A percentile compares a stretch with the other conserved stretches of the same genome.
These are phyloP conservation scores for Melitaea cinxia DNA, from an alignment of 1,140 invertebrate species.

Conservation along the genomic window DNA sequence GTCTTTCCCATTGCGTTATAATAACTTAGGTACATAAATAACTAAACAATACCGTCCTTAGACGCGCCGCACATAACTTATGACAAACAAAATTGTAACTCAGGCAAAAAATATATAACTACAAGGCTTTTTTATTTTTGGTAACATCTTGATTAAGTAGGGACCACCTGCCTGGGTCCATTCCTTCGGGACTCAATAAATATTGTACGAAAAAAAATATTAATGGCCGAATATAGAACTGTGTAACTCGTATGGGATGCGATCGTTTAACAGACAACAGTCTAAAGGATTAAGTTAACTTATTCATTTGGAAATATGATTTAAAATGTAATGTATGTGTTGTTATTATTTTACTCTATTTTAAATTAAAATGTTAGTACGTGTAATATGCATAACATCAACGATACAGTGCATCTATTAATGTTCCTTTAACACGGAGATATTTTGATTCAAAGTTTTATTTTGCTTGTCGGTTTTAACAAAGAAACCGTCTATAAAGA, in stretches of 20 bases:
- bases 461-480: slow-evolving; percentile 45
- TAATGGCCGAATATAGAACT: slow-evolving; percentile 73
- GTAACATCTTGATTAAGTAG: slow-evolving; percentile 81
- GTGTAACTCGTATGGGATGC: slow-evolving; percentile 61
- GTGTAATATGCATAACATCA: too few species aligned
- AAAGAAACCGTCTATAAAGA: slow-evolving; percentile 60
- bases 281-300: not conserved
- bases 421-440: not conserved
- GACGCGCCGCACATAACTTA: slow-evolving; percentile 60
- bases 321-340: not conserved
- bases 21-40: slow-evolving; percentile 72
- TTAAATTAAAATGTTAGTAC: too few species aligned
- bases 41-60: slow-evolving; percentile 61
- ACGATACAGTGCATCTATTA: too few species aligned
- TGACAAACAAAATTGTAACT: slow-evolving; percentile 71
- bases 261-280: slow-evolving; percentile 10
- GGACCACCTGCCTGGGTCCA: slow-evolving; percentile 74
- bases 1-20: slow-evolving; percentile 73
- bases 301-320: not conserved
- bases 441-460: not conserved
- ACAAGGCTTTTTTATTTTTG: slow-evolving; percentile 72
- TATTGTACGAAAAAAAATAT: slow-evolving; percentile 71
- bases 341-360: too few species aligned
- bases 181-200: slow-evolving; percentile 70
- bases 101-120: slow-evolving; percentile 72